Evolutionary conservation across 2,113 vertebrate genomes (phyloP).

Genomic region (Diglossa brunneiventris): DNA sequence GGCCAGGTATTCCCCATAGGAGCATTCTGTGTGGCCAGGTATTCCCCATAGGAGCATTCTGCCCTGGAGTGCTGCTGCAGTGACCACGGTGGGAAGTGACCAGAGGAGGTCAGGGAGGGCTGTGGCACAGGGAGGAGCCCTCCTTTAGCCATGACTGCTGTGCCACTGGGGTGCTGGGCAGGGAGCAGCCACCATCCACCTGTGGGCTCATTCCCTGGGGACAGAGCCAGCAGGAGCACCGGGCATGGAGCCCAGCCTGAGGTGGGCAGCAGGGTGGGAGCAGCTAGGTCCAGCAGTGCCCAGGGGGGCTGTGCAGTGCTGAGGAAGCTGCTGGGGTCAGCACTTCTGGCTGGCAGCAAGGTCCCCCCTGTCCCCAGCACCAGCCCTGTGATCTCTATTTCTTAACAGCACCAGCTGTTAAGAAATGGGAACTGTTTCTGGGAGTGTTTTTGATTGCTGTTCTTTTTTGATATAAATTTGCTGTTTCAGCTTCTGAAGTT

Average conservation of each 20-base stretch:
- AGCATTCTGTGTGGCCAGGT: no score
- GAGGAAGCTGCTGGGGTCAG: neutral
- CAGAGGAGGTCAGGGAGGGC: neutral
- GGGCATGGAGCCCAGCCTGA: neutral
- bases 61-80: neutral
- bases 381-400: rapidly evolving
- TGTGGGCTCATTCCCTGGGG: neutral
- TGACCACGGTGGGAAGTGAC: no score
- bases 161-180: rapidly evolving
- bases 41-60: neutral
- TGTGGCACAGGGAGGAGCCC: rapidly evolving
- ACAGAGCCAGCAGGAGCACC: neutral
- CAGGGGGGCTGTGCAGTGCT: rapidly evolving
- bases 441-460: neutral
- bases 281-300: neutral
- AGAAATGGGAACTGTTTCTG: neutral
- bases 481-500: neutral
- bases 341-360: rapidly evolving
- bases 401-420: neutral
- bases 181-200: neutral
- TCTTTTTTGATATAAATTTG: neutral
- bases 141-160: neutral
- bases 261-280: neutral
- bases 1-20: no score
- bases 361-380: rapidly evolving